Evolutionary conservation across 2,797 vertebrate genomes (phyloP), one percentile per base, ranked within the genome.

Genomic region (Champsocephalus esox): DNA sequence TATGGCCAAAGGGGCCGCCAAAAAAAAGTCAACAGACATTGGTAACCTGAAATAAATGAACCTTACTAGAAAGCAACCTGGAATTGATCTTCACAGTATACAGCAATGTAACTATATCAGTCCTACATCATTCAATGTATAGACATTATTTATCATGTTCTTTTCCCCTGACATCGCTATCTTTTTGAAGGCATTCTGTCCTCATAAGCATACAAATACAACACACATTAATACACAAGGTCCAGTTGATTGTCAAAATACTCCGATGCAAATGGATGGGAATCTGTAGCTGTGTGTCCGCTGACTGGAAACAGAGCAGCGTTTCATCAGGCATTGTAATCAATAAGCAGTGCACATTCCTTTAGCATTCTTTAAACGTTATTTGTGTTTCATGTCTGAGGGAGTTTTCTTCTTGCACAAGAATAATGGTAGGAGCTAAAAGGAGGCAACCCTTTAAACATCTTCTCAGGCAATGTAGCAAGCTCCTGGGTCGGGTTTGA

Each of bases 401-500:
- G 55, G 24, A 19, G 60, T 73, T 65, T 66, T 76, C 67, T 68
- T 81, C 56, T 82, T 70, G 78, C 82, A 85, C 65, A 52, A 73
- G 57, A 77, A 74, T 66, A 69, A 77, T 54, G 75, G 34, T 41
- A 46, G 74, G 48, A 85, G 60, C 70, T 70, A 46, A 81, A 91
- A 52, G 75, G 77, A 71, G 66, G 70, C 80, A 77, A 93, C 82
- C 91, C 94, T 95, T 75, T 94, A 95, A 96, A 28, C 94, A 28
- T 96, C 94, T 93, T 94, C 87, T 96, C 92, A 80, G 75, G 85
- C 94, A 96, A 95, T 93, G 84, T 94, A 89, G 91, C 89, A 93
- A 90, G 95, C 95, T 96, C 96, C 95, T 94, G 95, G 96, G 96
- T 75, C 38, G 11, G 82, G 89, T 74, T 74, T 80, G 77, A 82